phyloP scores from a whole-genome alignment of 2,888 invertebrate species.

The Acrocyrtus sp. region DNA sequence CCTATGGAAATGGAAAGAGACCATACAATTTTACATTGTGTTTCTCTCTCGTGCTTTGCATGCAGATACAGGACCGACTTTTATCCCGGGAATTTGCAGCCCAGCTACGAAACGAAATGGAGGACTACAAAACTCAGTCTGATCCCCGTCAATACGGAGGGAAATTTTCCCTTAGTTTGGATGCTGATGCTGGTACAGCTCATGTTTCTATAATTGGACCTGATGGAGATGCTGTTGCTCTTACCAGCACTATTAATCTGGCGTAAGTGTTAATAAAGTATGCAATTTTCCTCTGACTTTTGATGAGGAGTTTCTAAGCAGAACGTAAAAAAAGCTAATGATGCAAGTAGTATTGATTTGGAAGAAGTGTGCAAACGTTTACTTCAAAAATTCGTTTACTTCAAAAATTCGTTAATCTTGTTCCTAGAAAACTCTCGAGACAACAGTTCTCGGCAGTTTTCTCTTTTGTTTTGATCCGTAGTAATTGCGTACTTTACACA shows the following conservation, averaged over 20 bases:
- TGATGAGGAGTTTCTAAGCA: too few species aligned
- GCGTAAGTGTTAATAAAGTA: too few species aligned
- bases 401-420: too few species aligned
- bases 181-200: constrained; percentile 69
- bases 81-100: constrained; percentile 64
- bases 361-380: too few species aligned
- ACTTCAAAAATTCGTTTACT: too few species aligned
- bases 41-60: neutral
- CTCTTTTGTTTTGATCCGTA: too few species aligned
- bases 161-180: constrained; percentile 60
- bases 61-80: constrained; percentile 61
- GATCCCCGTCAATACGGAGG: constrained; percentile 65
- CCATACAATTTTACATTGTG: neutral
- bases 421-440: too few species aligned
- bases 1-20: neutral
- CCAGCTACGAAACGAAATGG: constrained; percentile 64
- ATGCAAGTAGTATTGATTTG: too few species aligned
- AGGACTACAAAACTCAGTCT: constrained; percentile 65
- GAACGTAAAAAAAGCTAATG: too few species aligned
- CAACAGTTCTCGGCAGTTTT: too few species aligned
- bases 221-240: constrained; percentile 70
- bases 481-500: too few species aligned
- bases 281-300: too few species aligned
- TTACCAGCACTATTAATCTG: constrained; percentile 70
- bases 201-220: constrained; percentile 69